Percentiles rank a stretch among this genome's conserved stretches.
These are phyloP conservation scores for Crocodylus rhombifer DNA, from an alignment of 2,797 vertebrate species.

Conservation along the genomic window DNA sequence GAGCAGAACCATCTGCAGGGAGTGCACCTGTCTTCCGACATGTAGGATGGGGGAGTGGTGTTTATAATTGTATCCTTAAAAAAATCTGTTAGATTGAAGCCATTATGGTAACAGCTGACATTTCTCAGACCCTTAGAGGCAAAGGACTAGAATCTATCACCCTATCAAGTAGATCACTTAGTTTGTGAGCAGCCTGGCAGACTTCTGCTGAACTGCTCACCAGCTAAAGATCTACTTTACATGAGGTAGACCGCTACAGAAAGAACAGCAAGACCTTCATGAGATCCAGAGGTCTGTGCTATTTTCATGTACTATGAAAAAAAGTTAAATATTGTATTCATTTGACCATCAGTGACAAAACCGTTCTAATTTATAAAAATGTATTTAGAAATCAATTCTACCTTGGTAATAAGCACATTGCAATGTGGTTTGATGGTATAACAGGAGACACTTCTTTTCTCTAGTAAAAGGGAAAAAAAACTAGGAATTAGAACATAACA, in stretches of 20 bases:
- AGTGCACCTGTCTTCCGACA: background rate
- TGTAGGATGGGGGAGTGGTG: background rate
- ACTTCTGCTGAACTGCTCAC: background rate
- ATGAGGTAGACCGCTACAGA: background rate
- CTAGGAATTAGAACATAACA: background rate
- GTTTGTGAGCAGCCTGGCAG: background rate
- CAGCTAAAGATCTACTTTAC: background rate
- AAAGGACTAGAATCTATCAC: background rate
- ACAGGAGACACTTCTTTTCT: background rate
- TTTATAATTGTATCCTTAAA: background rate
- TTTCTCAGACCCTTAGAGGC: background rate
- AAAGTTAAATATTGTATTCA: background rate
- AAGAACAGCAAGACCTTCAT: fast-evolving
- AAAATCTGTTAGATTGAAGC: background rate
- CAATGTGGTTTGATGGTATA: background rate
- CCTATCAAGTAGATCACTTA: background rate
- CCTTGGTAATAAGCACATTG: background rate
- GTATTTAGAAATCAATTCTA: background rate
- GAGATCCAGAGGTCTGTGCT: background rate
- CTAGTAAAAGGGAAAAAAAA: background rate
- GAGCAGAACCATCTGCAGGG: background rate
- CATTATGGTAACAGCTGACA: background rate
- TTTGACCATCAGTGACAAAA: background rate
- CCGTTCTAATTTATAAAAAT: background rate
- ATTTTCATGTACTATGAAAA: background rate